phyloP scores from a whole-genome alignment of 2,113 vertebrate species.

The Burhinus bistriatus region DNA sequence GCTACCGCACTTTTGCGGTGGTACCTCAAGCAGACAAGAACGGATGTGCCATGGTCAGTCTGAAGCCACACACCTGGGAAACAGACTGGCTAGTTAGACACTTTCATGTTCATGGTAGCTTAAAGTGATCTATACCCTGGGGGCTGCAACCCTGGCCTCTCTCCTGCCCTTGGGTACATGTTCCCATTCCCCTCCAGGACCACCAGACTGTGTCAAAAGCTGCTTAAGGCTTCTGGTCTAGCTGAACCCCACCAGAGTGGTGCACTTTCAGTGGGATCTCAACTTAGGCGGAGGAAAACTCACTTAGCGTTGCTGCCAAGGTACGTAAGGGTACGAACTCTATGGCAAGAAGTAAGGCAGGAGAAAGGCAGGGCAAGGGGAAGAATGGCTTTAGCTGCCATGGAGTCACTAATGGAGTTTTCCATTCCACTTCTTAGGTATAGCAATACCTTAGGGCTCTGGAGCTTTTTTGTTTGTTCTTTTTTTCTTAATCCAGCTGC shows the following conservation, averaged over 20 bases:
- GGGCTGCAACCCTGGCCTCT: neutral
- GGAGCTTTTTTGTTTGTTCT: neutral
- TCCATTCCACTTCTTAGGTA: neutral
- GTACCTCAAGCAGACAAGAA: rapidly evolving
- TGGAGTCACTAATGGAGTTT: neutral
- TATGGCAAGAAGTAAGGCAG: neutral
- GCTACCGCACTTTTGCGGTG: rapidly evolving
- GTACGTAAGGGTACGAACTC: neutral
- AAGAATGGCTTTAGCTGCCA: neutral
- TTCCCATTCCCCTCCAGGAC: neutral
- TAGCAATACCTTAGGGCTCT: neutral
- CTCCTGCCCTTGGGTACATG: neutral
- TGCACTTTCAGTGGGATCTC: neutral
- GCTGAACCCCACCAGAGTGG: neutral
- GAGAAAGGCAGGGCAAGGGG: neutral
- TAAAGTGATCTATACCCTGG: neutral
- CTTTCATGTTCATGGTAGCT: neutral
- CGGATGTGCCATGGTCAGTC: rapidly evolving
- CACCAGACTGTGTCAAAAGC: neutral
- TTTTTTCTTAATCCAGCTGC: neutral
- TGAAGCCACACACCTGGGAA: rapidly evolving
- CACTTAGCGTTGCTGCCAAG: rapidly evolving
- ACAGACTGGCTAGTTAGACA: neutral
- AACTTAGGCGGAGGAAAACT: neutral
- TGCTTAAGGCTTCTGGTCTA: neutral